Conservation (phyloP, 2,888 invertebrate species). For the Gastrophysa polygoni region DNA sequence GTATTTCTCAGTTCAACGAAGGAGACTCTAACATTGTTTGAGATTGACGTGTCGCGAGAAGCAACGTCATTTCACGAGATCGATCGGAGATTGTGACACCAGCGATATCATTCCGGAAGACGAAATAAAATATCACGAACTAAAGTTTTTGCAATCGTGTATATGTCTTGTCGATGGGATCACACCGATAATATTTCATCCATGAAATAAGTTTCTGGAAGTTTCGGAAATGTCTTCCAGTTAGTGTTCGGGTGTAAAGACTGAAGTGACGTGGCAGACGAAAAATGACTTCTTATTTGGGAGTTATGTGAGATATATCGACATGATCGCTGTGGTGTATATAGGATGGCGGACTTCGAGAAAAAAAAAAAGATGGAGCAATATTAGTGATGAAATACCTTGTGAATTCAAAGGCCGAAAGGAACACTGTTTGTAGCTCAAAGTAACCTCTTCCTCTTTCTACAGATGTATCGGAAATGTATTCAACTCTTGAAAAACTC, state of each 20-base stretch:
- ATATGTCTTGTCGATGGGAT: background rate
- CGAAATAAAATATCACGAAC: background rate
- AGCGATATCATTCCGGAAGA: conserved; percentile 11
- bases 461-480: too few relatives aligned
- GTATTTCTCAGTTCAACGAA: conserved; percentile 36
- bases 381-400: too few relatives aligned
- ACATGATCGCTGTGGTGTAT: background rate
- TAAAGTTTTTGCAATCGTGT: conserved; percentile 4
- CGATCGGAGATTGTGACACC: conserved; percentile 25
- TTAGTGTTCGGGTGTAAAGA: background rate
- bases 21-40: conserved; percentile 29
- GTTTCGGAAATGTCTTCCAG: conserved; percentile 1
- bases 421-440: too few relatives aligned
- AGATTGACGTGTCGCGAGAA: conserved; percentile 34
- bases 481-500: too few relatives aligned
- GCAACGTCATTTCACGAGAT: conserved; percentile 23
- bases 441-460: too few relatives aligned
- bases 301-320: background rate
- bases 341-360: too few relatives aligned
- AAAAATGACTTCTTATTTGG: background rate
- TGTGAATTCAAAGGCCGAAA: too few relatives aligned
- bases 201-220: background rate
- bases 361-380: too few relatives aligned
- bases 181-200: background rate
- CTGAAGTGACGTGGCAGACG: background rate